Evolutionary conservation across 2,888 invertebrate genomes (phyloP).

Genomic region (Lamellibrachia columna): DNA sequence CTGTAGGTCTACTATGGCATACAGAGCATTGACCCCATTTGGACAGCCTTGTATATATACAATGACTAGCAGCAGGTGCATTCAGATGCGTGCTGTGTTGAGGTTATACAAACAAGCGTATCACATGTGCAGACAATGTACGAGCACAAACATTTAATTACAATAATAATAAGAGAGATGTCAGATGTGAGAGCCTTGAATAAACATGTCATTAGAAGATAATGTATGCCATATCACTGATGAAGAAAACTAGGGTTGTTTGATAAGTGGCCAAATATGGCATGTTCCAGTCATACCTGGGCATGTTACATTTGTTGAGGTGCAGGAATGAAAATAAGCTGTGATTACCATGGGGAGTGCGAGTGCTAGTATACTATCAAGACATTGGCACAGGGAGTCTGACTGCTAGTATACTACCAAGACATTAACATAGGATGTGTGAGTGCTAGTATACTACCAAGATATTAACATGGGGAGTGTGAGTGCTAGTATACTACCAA

Average conservation of each 20-base stretch:
- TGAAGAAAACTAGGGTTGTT: background rate
- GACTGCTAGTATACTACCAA: no score
- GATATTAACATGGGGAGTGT: no score
- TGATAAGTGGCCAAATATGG: background rate
- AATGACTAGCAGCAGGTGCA: background rate
- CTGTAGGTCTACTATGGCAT: background rate
- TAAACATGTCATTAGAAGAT: background rate
- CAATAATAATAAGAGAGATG: slow-evolving; percentile 6
- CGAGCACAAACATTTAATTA: slow-evolving; percentile 6
- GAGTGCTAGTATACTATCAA: background rate
- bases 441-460: no score
- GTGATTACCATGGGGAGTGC: background rate
- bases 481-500: no score
- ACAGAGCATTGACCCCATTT: background rate
- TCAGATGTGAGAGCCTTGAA: background rate
- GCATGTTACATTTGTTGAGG: background rate
- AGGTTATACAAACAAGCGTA: background rate
- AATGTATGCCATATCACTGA: background rate
- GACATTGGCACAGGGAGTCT: background rate
- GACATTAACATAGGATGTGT: no score
- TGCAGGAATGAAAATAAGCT: background rate
- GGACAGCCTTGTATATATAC: background rate
- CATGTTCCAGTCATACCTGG: background rate
- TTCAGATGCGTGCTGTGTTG: background rate
- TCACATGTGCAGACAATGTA: background rate